Percentiles rank a stretch among this genome's conserved stretches.
Evolutionary conservation across 2,888 invertebrate genomes (phyloP).

Genomic region (Julus scanicus): DNA sequence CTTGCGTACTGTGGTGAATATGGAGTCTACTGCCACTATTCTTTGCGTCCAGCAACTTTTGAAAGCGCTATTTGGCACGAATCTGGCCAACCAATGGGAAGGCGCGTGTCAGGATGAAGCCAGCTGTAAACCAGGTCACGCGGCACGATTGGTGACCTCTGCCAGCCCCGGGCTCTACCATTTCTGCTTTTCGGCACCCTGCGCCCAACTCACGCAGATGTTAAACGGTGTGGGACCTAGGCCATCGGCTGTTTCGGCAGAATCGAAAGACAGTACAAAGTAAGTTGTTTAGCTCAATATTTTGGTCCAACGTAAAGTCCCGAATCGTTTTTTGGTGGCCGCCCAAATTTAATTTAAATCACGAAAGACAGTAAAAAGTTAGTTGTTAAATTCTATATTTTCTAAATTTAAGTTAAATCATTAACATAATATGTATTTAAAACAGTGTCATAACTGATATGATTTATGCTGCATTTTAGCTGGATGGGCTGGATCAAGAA

Average conservation of each 20-base stretch:
- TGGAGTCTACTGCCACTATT: conserved; percentile 78
- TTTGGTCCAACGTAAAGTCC: too few species aligned
- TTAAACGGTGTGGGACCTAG: conserved; percentile 59
- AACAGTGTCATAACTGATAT: neutral
- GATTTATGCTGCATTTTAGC: conserved; percentile 59
- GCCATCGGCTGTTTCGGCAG: conserved; percentile 54
- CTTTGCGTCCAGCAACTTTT: conserved; percentile 79
- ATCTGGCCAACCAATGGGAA: conserved; percentile 69
- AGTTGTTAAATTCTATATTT: neutral
- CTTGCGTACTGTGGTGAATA: conserved; percentile 76
- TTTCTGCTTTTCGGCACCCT: conserved; percentile 66
- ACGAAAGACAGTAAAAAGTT: conserved; percentile 54
- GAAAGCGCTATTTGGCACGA: conserved; percentile 80
- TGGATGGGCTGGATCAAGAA: conserved; percentile 66
- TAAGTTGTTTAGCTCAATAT: neutral
- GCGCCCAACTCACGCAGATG: conserved; percentile 66
- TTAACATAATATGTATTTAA: too few species aligned
- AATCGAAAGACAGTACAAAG: conserved; percentile 53
- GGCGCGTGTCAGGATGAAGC: conserved; percentile 59
- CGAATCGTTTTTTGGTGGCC: too few species aligned
- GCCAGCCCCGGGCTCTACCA: conserved; percentile 66
- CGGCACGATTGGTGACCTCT: conserved; percentile 62
- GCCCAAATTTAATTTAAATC: too few species aligned
- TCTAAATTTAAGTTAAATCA: too few species aligned
- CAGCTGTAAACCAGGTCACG: conserved; percentile 62